These are phyloP conservation scores for Chaetodon trifasciatus DNA, from an alignment of 2,797 vertebrate species.

Conservation along the genomic window DNA sequence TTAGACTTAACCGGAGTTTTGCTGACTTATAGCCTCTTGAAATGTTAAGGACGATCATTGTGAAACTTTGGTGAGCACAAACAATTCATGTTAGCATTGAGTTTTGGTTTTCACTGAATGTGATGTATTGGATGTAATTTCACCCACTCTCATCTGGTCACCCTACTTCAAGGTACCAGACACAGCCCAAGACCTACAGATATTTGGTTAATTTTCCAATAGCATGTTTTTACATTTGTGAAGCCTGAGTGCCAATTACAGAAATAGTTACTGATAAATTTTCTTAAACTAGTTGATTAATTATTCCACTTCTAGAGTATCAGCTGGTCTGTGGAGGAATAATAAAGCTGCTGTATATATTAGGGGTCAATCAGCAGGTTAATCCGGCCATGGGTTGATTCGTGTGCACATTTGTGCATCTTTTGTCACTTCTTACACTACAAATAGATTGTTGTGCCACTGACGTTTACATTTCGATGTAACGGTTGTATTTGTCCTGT, in stretches of 20 bases:
- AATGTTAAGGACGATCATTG: too few relatives aligned
- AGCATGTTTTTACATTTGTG: not conserved
- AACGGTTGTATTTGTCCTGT: slow-evolving; percentile 33
- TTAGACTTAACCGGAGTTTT: too few relatives aligned
- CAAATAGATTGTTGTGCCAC: not conserved
- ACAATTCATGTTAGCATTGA: too few relatives aligned
- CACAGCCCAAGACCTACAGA: not conserved
- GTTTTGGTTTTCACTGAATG: too few relatives aligned
- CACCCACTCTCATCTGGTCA: too few relatives aligned
- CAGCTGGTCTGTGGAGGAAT: not conserved
- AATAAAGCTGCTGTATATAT: not conserved
- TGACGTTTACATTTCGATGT: slow-evolving; percentile 11
- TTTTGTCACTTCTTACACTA: slow-evolving; percentile 20
- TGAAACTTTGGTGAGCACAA: too few relatives aligned
- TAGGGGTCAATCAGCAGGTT: not conserved
- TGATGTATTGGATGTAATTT: too few relatives aligned
- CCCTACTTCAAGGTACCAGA: too few relatives aligned
- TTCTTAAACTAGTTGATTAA: slow-evolving; percentile 1
- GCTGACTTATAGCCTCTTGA: too few relatives aligned
- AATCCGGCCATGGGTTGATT: not conserved
- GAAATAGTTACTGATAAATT: not conserved
- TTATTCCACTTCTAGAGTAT: not conserved
- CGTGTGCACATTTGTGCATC: not conserved
- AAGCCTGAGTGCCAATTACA: not conserved
- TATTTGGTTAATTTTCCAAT: not conserved